Conservation (phyloP, 2,797 vertebrate species). For the Synaphobranchus kaupii region DNA sequence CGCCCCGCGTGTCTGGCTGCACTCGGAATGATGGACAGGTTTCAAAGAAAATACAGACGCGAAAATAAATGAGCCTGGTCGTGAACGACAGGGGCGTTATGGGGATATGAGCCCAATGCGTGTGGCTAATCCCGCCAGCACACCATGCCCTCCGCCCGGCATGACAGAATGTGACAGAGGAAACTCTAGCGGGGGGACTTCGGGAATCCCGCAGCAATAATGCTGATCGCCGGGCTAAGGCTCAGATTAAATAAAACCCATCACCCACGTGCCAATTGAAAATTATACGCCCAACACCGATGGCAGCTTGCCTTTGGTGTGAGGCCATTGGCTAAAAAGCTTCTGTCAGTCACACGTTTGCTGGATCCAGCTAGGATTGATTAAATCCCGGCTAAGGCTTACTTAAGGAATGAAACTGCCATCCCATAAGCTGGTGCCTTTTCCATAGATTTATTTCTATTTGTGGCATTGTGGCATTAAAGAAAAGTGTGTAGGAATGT, state of each 20-base stretch:
- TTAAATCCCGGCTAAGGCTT: neutral
- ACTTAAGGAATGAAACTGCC: neutral
- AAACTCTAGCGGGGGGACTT: constrained; percentile 71
- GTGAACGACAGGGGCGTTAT: constrained; percentile 28
- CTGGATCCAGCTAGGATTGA: neutral
- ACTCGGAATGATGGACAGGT: constrained; percentile 49
- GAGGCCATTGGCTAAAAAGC: constrained; percentile 58
- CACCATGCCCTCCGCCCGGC: constrained; percentile 65
- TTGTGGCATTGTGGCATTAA: no score
- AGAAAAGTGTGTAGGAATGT: neutral
- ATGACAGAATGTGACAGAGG: constrained; percentile 78
- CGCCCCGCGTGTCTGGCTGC: constrained; percentile 45
- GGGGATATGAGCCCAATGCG: constrained; percentile 27
- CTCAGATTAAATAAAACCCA: constrained; percentile 77
- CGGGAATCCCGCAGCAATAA: constrained; percentile 81
- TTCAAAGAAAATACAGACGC: constrained; percentile 46
- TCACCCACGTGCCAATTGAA: constrained; percentile 78
- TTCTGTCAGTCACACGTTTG: constrained; percentile 58
- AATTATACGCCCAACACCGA: constrained; percentile 70
- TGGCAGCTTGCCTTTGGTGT: constrained; percentile 61
- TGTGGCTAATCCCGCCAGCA: neutral
- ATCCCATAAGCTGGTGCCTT: neutral
- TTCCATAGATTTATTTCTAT: neutral
- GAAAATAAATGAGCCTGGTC: constrained; percentile 51
- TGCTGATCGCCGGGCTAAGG: constrained; percentile 71